Base-by-base conservation (phyloP, 2,888 invertebrate species). In the Drosophila kanekoi region DNA sequence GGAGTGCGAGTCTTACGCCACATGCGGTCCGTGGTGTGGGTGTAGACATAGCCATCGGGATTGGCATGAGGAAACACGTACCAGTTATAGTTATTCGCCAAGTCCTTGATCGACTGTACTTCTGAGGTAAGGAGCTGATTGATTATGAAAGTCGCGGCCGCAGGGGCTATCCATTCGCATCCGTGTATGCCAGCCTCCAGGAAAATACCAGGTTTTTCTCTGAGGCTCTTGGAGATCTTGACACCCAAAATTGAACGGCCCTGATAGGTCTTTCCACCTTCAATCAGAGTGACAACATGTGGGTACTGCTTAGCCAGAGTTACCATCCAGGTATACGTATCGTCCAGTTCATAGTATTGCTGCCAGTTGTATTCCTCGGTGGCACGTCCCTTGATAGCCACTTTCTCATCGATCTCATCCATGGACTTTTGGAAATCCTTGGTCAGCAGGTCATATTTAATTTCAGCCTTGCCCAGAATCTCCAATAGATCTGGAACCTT, bases 21-120 rank as follows among this genome's bases (percentile, higher is more conserved):
- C 70, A 94, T 75, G 40, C 95, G 94, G 41, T 94, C n/a, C 3
- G 52, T 81, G 14, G 93, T 93, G 85, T 93, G 90, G 0, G 95
- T 94, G 88, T 94, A 95, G 44, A 93, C 94, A 81, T 95, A 96
- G 1, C 97, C 97, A 92, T 97, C 97, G 4, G 96, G 96, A 90
- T 97, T 97, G n/a, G 95, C 91, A 14, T 95, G 92, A 0, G 97
- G 96, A 65, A 96, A 93, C 57, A 97, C 94, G 86, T 96, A 95
- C 95, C 96, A 97, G 73, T 96, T 95, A 76, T 93, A 94, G 23
- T 93, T 93, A 48, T 93, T 92, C 0, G 94, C 93, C 0, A 95
- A 93, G 2, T 91, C 71, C 41, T 90, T 90, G 0, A 94, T 91
- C 4, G 78, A 60, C 5, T 93, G 93, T 0, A 91, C 75, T 8